These are phyloP conservation scores for Rotaria sp. DNA, from an alignment of 2,888 invertebrate species.

Conservation along the genomic window DNA sequence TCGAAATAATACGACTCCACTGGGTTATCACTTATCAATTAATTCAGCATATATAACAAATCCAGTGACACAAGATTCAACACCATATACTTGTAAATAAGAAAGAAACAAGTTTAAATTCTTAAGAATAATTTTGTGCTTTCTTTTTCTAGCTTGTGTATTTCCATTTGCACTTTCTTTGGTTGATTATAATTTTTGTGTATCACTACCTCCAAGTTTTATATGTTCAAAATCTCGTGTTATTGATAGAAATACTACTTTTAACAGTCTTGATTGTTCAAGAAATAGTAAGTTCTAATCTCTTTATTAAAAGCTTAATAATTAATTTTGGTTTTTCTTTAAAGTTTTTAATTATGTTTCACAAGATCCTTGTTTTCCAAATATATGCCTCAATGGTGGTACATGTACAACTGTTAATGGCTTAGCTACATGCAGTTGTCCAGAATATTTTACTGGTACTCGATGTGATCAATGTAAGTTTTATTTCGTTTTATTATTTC, in stretches of 20 bases:
- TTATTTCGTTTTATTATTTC: background rate
- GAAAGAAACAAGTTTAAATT: background rate
- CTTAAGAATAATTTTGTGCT: background rate
- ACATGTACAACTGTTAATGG: background rate
- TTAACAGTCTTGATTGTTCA: background rate
- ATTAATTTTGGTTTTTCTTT: background rate
- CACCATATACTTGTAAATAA: background rate
- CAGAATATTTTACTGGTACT: conserved; percentile 32
- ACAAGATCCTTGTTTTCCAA: conserved; percentile 33
- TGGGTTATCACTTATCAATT: background rate
- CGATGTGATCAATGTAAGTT: conserved; percentile 18
- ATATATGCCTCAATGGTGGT: conserved; percentile 36
- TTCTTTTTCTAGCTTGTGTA: background rate
- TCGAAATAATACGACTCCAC: background rate
- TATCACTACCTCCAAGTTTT: background rate
- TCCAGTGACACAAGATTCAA: background rate
- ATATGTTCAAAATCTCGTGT: background rate
- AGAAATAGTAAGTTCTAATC: background rate
- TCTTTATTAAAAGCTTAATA: background rate
- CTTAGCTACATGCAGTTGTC: conserved; percentile 28
- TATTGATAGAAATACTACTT: background rate
- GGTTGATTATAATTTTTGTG: conserved; percentile 7
- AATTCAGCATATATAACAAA: background rate
- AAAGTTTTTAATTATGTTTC: background rate
- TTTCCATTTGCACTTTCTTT: background rate